Conservation (phyloP, 2,888 invertebrate genomes). For the Calameuta pallipes region DNA sequence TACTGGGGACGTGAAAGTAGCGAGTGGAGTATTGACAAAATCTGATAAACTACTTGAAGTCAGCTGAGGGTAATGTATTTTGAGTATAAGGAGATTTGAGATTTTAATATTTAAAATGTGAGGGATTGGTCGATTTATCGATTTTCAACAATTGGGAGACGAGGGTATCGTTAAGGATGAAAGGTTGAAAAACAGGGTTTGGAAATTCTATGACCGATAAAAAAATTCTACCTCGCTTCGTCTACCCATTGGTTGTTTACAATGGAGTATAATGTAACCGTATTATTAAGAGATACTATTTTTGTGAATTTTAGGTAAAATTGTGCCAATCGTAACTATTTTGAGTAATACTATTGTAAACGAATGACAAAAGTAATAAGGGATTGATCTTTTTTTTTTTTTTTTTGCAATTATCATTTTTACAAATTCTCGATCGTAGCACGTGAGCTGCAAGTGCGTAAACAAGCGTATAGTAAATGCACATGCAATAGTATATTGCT, state of each 20-base stretch:
- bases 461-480: background rate
- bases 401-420: background rate
- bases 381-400: background rate
- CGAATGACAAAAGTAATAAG: background rate
- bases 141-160: background rate
- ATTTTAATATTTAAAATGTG: background rate
- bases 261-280: background rate
- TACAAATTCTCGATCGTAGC: too few species aligned
- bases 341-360: background rate
- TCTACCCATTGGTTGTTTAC: background rate
- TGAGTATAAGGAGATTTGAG: background rate
- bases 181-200: background rate
- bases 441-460: background rate
- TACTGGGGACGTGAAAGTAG: background rate
- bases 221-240: background rate
- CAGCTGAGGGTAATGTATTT: background rate
- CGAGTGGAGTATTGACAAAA: conserved; percentile 11
- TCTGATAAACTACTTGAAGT: background rate
- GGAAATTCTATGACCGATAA: background rate
- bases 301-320: background rate
- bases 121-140: background rate
- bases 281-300: background rate
- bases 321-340: background rate
- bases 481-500: background rate
- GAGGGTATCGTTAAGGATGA: background rate